Percentiles rank a stretch among this genome's conserved stretches.
Conservation (phyloP, 2,797 vertebrate genomes). For the Micrastur ruficollis region DNA sequence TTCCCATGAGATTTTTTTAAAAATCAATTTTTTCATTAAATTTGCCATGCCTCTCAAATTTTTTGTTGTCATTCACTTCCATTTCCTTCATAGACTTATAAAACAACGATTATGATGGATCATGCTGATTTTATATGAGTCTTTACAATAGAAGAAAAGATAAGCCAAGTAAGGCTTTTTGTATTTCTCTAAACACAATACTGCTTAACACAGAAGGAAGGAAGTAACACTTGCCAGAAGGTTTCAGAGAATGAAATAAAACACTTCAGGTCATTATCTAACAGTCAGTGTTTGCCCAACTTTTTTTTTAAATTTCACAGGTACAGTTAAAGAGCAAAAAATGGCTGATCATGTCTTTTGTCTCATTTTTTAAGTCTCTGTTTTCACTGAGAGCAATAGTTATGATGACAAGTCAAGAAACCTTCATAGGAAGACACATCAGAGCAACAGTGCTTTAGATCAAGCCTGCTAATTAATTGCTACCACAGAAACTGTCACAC, state of each 20-base stretch:
- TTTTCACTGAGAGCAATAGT: neutral
- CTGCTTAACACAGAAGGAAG: neutral
- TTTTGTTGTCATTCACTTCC: neutral
- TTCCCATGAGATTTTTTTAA: neutral
- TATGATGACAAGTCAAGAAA: neutral
- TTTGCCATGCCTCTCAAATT: neutral
- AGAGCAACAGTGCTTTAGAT: neutral
- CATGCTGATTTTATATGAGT: neutral
- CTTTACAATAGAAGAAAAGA: neutral
- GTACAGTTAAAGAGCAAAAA: neutral
- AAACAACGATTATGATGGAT: neutral
- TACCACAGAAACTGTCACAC: neutral
- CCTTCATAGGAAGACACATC: neutral
- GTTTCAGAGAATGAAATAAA: neutral
- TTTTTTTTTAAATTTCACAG: neutral
- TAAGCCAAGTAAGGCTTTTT: neutral
- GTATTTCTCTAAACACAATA: neutral
- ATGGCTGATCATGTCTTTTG: neutral
- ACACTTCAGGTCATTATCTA: neutral
- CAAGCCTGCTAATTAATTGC: neutral
- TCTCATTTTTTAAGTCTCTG: neutral
- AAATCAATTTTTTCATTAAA: neutral
- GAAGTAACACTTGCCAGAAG: neutral
- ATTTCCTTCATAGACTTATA: neutral
- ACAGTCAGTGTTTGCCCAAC: neutral